Base-by-base conservation (phyloP, 2,888 invertebrate species). In the Dorcus parallelipipedus region DNA sequence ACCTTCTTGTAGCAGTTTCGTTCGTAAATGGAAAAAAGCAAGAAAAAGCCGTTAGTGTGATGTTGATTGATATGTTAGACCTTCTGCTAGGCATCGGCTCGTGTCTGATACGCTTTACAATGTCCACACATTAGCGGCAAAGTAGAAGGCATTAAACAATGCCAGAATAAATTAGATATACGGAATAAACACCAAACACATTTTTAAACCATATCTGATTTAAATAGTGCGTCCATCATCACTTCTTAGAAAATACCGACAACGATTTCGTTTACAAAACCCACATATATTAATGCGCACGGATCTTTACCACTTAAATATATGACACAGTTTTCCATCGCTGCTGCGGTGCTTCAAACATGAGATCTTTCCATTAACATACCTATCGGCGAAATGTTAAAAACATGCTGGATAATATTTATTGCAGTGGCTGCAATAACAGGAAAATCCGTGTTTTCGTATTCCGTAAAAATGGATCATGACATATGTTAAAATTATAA, bases 401-500 rank as follows among this genome's bases (percentile, higher is more conserved):
- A 51, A 40, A 42, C 56, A 52, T 38, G 53, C 26, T 26, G 50
- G 43, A 58, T 53, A 57, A 57, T 38, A 23, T 51, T 58, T 60
- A 60, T 60, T 60, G 53, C 49, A 50, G 41, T 41, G 39, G 50
- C 17, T 48, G 55, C 59, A 56, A 52, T 49, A 50, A 56, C 60
- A 60, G 58, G 61, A 61, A 65, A 61, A 63, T 48, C 58, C 63
- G 60, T 64, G 66, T 69, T 64, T 61, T 61, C 61, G 61, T 61
- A 61, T 67, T 66, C 66, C 59, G 63, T 63, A 72, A 70, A 72
- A 72, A 71, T 71, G 70, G 69, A 71, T 68, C 72, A 73, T 72
- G 72, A 73, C 72, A 73, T 72, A 71, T 72, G 72, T 73, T 71
- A 68, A 71, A 70, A 70, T 64, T 58, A 61, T 66, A 73, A 73